phyloP scores from a whole-genome alignment of 2,888 invertebrate species.

The Sminthurides aquaticus region DNA sequence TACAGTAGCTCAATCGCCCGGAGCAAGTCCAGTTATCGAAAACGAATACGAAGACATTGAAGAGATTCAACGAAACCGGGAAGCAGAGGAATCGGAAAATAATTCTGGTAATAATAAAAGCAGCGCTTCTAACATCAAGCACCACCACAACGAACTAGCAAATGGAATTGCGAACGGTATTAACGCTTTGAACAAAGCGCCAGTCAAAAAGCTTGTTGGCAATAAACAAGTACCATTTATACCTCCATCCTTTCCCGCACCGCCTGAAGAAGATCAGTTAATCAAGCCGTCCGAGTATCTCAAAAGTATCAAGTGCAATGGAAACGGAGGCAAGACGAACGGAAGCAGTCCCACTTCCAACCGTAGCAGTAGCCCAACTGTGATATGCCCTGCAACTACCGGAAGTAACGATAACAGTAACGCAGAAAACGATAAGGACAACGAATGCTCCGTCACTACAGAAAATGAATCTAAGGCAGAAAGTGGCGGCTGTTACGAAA shows the following conservation, averaged over 20 bases:
- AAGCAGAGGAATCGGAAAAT: constrained; percentile 12
- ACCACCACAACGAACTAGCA: too few species aligned
- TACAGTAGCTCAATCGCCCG: neutral
- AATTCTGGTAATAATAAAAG: neutral
- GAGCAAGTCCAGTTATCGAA: constrained; percentile 18
- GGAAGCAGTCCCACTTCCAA: constrained; percentile 17
- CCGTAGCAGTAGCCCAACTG: constrained; percentile 16
- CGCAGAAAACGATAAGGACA: neutral
- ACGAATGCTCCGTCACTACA: neutral
- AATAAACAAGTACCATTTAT: constrained; percentile 49
- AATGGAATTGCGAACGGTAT: too few species aligned
- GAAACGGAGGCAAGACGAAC: constrained; percentile 4
- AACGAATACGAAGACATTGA: constrained; percentile 75
- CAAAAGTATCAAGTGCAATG: constrained; percentile 62
- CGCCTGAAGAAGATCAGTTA: constrained; percentile 66
- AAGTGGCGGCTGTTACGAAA: too few species aligned
- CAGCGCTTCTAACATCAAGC: neutral
- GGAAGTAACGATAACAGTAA: too few species aligned
- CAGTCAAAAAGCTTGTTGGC: neutral
- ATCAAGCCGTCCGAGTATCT: constrained; percentile 90
- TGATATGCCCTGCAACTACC: neutral
- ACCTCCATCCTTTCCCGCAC: constrained; percentile 77
- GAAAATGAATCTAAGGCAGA: too few species aligned
- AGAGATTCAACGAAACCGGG: constrained; percentile 54
- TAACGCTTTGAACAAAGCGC: neutral